These are phyloP conservation scores for Formica selysi DNA, from an alignment of 1,140 invertebrate species.

Conservation along the genomic window DNA sequence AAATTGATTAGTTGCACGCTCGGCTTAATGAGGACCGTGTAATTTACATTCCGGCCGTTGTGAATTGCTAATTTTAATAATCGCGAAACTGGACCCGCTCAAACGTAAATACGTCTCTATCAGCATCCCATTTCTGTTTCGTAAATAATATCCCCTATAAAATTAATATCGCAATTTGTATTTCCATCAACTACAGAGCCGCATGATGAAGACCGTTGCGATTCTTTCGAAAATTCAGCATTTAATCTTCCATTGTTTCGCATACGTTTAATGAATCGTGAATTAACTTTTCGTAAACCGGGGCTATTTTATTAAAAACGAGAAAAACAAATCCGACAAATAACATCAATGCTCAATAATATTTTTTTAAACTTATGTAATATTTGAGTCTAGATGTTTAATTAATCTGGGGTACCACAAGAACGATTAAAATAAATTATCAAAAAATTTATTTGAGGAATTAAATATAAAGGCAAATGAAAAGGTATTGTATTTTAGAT, in stretches of 20 bases:
- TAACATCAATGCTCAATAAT: background rate
- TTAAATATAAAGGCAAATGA: background rate
- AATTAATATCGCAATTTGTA: conserved; percentile 65
- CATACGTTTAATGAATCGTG: conserved; percentile 44
- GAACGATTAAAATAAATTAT: background rate
- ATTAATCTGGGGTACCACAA: background rate
- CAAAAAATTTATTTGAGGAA: background rate
- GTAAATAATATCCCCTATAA: conserved; percentile 55
- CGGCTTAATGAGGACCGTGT: conserved; percentile 59
- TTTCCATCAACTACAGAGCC: conserved; percentile 50
- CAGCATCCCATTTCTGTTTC: conserved; percentile 54
- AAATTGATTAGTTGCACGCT: conserved; percentile 64
- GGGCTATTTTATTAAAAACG: background rate
- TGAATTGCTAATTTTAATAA: conserved; percentile 66
- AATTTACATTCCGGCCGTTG: conserved; percentile 55
- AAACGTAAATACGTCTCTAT: conserved; percentile 62
- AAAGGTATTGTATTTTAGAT: background rate
- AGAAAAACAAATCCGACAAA: background rate
- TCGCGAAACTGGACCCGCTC: conserved; percentile 53
- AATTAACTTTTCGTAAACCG: conserved; percentile 36
- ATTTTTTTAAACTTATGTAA: background rate
- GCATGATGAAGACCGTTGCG: conserved; percentile 30
- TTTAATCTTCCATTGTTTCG: conserved; percentile 45
- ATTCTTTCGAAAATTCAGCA: conserved; percentile 57
- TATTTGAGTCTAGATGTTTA: background rate